Conservation (phyloP, 1,140 invertebrate species). For the Bombus soroeensis region DNA sequence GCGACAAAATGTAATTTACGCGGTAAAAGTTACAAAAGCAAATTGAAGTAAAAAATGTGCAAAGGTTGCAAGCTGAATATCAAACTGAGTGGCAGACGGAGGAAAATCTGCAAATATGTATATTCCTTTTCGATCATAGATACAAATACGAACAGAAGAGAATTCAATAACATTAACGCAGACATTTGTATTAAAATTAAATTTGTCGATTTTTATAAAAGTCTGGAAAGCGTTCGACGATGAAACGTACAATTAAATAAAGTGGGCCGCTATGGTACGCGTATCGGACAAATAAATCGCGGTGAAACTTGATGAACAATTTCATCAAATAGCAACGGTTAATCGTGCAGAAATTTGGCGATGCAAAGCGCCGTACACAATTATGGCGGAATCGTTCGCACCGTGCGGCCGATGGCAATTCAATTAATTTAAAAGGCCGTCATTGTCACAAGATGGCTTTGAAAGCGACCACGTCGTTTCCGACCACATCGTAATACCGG, state of each 20-base stretch:
- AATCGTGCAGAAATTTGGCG: background rate
- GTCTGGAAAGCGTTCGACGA: background rate
- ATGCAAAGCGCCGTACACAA: background rate
- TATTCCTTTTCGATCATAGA: too few relatives aligned
- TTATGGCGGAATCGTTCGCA: background rate
- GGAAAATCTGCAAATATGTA: background rate
- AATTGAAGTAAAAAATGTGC: background rate
- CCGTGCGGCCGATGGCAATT: background rate
- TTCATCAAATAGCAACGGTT: background rate
- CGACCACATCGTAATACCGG: background rate
- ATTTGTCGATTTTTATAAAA: too few relatives aligned
- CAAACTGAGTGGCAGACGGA: too few relatives aligned
- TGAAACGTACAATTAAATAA: background rate
- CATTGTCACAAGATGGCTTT: slow-evolving; percentile 30
- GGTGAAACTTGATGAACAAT: background rate
- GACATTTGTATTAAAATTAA: too few relatives aligned
- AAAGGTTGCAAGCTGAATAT: too few relatives aligned
- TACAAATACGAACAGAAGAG: too few relatives aligned
- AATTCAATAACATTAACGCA: too few relatives aligned
- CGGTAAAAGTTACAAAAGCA: too few relatives aligned
- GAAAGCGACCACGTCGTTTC: background rate
- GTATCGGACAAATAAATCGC: background rate
- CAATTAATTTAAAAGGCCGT: slow-evolving; percentile 42
- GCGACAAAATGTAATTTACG: too few relatives aligned
- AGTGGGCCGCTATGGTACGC: background rate